Base-by-base conservation (phyloP, 2,888 invertebrate species). In the Cabera pusaria region DNA sequence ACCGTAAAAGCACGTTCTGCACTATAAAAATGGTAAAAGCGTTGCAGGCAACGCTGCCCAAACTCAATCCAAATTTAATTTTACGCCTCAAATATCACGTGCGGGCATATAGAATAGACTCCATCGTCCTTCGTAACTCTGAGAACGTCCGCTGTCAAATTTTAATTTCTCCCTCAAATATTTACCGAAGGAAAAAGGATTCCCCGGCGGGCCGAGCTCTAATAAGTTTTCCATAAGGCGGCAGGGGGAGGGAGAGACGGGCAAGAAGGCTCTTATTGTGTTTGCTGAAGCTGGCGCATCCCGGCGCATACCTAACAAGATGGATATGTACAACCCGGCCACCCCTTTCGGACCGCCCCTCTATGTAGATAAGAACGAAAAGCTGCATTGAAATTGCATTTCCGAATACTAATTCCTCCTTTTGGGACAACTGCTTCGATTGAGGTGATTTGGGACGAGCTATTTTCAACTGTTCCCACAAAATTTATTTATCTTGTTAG, bases 111-210 rank as follows among this genome's bases (percentile, higher is more conserved):
- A 85, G 78, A 79, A 78, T 77, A 73, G 75, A 72, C 72, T 72
- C 56, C 58, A 64, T 57, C 74, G 76, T 75, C 77, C 80, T 77
- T 68, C 75, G 74, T 72, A 67, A 66, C 73, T 72, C 69, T 57
- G 50, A 66, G 71, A 80, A 72, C 84, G 41, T 35, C 41, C 41
- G 86, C 85, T 86, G 87, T 88, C 87, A 87, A 88, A 87, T 88
- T 88, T 88, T 88, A 88, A 87, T 88, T 88, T 87, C 88, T 87
- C 81, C 75, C 80, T 88, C 88, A 88, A 88, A 88, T 87, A 88
- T 88, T 88, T 88, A 84, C 87, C 82, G 80, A 81, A 82, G 86
- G 87, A 87, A 87, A 88, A 88, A 87, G 88, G 88, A 87, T 88
- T 87, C 87, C 84, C 85, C 76, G 76, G 72, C 80, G 86, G 86